Base-by-base conservation (phyloP, 2,888 invertebrate genomes). In the Drosophila kambysellisi region DNA sequence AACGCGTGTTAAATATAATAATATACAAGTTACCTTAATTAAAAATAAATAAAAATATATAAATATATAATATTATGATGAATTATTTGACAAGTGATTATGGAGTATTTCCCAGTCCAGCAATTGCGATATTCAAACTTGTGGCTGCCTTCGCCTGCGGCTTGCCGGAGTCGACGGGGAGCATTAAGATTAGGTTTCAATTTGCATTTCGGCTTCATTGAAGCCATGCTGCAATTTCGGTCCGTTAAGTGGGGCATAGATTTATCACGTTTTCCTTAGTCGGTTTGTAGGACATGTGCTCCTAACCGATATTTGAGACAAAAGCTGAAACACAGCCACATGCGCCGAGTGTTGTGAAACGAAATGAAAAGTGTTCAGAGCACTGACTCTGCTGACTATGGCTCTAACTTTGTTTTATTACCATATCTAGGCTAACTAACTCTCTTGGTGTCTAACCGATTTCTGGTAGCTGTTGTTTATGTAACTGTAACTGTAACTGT, bases 241-340 rank as follows among this genome's bases (percentile, higher is more conserved):
- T 71, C 70, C 67, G 69, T 43, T 71, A 79, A 88, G 80, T 87
- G 85, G 83, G 82, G 62, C 88, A 82, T 61, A 81, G 75, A 85
- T 86, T 76, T 83, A 88, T 90, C 88, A 88, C 90, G 83, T 88
- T 88, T 83, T 76, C 76, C 74, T 74, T 76, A 88, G 74, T 82
- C 79, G 81, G 83, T 84, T 92, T 92, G 87, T 91, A 91, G 91
- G 91, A 92, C 91, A 92, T 89, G 92, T 84, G 88, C 91, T 76
- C 83, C 91, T 91, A 91, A 91, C 92, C 91, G 90, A 91, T 88
- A 74, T 51, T 77, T 41, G 52, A 63, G 78, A 52, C 71, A 61
- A 65, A 62, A 58, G 57, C 74, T 66, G 61, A 77, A 65, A 58
- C 70, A 81, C 65, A 77, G 58, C 15, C 52, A 53, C 54, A 54